Base-by-base conservation (phyloP, 2,888 invertebrate genomes). In the Mimas tiliae region DNA sequence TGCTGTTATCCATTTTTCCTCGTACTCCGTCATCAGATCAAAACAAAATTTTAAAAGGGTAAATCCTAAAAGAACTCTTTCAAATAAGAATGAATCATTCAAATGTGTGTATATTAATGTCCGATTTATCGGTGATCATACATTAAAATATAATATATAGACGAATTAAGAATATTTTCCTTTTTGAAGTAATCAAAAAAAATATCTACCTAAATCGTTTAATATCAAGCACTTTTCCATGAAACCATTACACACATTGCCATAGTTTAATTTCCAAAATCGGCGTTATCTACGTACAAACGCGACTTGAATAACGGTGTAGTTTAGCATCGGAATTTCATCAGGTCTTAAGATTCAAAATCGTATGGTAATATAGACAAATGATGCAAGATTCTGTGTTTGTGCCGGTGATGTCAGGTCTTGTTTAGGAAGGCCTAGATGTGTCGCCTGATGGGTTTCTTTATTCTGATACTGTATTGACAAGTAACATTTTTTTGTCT, bases 351-450 rank as follows among this genome's bases (percentile, higher is more conserved):
- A 67, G 62, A 70, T 69, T 68, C 53, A 69, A 67, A 65, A 62
- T 66, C 62, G 50, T 63, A 34, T 16, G 16, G 58, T 58, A 58
- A 42, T 42, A 58, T 21, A 42, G 58, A 58, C 58, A 58, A 52
- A 67, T 76, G 75, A 77, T 75, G 78, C 75, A 75, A 77, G 65
- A 34, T 51, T 65, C 62, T 62, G 45, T 45, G 67, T 72, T 68
- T 66, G 68, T 72, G 71, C 69, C 66, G 75, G 70, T 77, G 77
- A 76, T 77, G 76, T 78, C 76, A 76, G 75, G 67, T 65, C 67
- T 69, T 70, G 71, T 73, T 71, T 70, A 71, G 45, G 73, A 67
- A 62, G 63, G 51, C 27, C 65, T 53, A 42, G 38, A 42, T 16
- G 19, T 38, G 58, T 42, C 55, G 38, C 42, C 12, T 12, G 14